Percentiles rank a stretch among this genome's conserved stretches.
phyloP scores from a whole-genome alignment of 2,113 vertebrate species.

The Leiothrix lutea region DNA sequence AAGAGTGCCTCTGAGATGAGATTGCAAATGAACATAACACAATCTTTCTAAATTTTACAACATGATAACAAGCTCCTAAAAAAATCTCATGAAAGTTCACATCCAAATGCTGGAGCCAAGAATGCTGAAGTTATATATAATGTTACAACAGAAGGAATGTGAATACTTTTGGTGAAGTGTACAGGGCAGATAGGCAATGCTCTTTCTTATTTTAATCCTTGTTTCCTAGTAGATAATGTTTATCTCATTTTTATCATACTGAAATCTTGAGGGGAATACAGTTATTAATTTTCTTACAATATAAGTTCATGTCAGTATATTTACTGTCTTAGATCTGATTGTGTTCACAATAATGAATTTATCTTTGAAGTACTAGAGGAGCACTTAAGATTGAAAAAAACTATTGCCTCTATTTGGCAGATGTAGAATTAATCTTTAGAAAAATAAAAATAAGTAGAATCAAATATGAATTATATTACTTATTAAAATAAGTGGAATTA shows the following conservation, averaged over 20 bases:
- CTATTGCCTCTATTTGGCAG: background rate
- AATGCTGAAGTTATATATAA: background rate
- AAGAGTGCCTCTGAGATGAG: background rate
- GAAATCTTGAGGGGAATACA: background rate
- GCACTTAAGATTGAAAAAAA: background rate
- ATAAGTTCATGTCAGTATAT: background rate
- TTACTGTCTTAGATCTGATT: background rate
- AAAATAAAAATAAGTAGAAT: background rate
- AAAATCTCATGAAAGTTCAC: background rate
- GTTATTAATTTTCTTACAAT: background rate
- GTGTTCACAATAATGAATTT: background rate
- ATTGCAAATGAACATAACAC: background rate
- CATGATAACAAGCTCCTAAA: background rate
- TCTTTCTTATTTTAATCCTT: background rate
- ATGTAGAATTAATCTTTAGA: background rate
- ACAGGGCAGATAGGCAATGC: background rate
- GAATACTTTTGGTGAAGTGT: background rate
- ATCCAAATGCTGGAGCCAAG: background rate
- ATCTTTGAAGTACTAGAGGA: background rate
- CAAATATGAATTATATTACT: too few relatives aligned
- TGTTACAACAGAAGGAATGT: background rate
- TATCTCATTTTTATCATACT: background rate
- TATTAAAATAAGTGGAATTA: too few relatives aligned
- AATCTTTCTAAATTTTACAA: background rate
- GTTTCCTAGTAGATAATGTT: background rate